A percentile compares a stretch with the other conserved stretches of the same genome.
These are phyloP conservation scores for Falco novaeseelandiae DNA, from an alignment of 2,797 vertebrate genomes.

Conservation along the genomic window DNA sequence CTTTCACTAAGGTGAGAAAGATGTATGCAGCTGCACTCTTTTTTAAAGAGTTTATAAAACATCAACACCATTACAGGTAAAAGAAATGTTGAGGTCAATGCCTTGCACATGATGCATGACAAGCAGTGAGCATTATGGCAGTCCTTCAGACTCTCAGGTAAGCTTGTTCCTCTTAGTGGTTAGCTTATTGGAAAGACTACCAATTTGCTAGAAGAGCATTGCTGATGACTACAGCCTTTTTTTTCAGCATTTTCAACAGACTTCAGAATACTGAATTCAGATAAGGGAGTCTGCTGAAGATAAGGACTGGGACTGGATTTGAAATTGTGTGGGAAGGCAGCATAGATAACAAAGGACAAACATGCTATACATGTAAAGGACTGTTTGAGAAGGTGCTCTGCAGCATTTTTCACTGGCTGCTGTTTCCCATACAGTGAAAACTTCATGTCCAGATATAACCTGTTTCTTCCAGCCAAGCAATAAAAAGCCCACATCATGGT, in stretches of 20 bases:
- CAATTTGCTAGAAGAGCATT: neutral
- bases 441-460: neutral
- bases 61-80: neutral
- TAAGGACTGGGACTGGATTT: neutral
- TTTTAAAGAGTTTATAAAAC: neutral
- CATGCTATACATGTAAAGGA: neutral
- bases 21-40: neutral
- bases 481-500: accelerated
- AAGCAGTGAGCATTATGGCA: neutral
- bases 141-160: neutral
- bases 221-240: neutral
- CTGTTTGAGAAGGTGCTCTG: neutral
- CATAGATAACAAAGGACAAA: neutral
- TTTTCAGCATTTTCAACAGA: neutral
- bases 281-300: neutral
- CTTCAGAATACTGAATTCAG: neutral
- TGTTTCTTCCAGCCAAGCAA: neutral
- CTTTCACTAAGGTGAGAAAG: neutral
- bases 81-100: neutral
- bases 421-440: neutral
- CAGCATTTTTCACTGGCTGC: neutral
- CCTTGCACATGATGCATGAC: neutral
- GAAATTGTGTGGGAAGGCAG: neutral
- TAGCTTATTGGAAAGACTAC: neutral
- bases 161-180: neutral